A percentile compares a stretch with the other conserved stretches of the same genome.
Conservation (phyloP, 2,113 vertebrate species). For the Calidris pygmaea region DNA sequence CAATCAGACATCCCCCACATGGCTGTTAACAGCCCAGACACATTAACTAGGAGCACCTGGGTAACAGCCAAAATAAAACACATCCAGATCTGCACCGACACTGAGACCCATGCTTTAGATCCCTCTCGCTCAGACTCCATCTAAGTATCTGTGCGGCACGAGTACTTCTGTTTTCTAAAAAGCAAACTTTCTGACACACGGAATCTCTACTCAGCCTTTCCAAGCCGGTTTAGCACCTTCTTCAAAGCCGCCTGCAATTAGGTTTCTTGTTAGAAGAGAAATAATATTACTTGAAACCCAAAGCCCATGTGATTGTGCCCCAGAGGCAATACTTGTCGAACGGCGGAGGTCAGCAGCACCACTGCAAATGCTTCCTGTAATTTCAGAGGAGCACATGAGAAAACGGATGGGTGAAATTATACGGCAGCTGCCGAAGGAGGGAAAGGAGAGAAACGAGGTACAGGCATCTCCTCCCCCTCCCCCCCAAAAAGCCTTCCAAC, state of each 20-base stretch:
- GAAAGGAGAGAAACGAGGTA: background rate
- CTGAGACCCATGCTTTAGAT: background rate
- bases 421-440: background rate
- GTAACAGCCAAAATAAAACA: constrained; percentile 59
- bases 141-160: background rate
- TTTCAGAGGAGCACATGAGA: constrained; percentile 16
- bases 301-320: constrained; percentile 29
- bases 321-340: constrained; percentile 13
- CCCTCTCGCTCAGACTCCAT: background rate
- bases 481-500: constrained; percentile 1
- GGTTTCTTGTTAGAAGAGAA: constrained; percentile 19
- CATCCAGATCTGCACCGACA: constrained; percentile 27
- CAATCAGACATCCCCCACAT: constrained; percentile 52
- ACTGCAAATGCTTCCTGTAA: constrained; percentile 47
- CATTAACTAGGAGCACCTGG: constrained; percentile 71
- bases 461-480: background rate
- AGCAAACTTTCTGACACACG: background rate
- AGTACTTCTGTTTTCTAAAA: background rate
- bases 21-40: constrained; percentile 65
- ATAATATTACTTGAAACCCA: constrained; percentile 28
- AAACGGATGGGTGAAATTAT: constrained; percentile 53
- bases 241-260: constrained; percentile 20
- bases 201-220: background rate
- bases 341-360: constrained; percentile 25
- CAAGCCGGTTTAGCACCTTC: background rate